Evolutionary conservation across 1,140 invertebrate species (phyloP).

Genomic region (Lepidurus arcticus): DNA sequence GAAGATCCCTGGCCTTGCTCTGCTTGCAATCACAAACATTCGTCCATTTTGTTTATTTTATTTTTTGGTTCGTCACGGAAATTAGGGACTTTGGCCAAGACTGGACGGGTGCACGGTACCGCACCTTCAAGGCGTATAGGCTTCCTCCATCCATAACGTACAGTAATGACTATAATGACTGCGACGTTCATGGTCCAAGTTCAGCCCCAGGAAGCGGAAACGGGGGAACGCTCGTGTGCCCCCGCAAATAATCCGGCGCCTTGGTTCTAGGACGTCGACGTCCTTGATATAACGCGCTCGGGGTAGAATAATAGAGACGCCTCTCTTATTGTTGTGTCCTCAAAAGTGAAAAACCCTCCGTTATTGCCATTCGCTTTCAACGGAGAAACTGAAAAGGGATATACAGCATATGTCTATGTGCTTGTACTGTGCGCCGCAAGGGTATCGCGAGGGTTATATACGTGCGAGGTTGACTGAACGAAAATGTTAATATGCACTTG

Average conservation of each 20-base stretch:
- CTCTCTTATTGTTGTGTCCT: background rate
- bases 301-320: background rate
- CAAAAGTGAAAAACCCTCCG: background rate
- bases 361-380: background rate
- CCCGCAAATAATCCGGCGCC: conserved; percentile 5
- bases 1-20: no score
- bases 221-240: background rate
- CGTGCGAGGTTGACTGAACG: background rate
- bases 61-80: no score
- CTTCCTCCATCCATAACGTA: background rate
- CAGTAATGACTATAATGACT: background rate
- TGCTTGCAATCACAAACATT: no score
- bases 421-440: background rate
- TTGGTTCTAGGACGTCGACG: background rate
- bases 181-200: background rate
- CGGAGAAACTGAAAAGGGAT: background rate
- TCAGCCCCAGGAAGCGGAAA: background rate
- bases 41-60: no score
- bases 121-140: background rate
- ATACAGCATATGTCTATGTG: background rate
- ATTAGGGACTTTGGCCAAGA: no score
- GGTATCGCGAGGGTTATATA: background rate
- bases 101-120: background rate
- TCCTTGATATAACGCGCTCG: background rate
- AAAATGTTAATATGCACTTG: background rate